Evolutionary conservation across 92 coral and sea anemone species (phyloP), one percentile per base, ranked within the genome.

Genomic region (Siderastrea siderea): DNA sequence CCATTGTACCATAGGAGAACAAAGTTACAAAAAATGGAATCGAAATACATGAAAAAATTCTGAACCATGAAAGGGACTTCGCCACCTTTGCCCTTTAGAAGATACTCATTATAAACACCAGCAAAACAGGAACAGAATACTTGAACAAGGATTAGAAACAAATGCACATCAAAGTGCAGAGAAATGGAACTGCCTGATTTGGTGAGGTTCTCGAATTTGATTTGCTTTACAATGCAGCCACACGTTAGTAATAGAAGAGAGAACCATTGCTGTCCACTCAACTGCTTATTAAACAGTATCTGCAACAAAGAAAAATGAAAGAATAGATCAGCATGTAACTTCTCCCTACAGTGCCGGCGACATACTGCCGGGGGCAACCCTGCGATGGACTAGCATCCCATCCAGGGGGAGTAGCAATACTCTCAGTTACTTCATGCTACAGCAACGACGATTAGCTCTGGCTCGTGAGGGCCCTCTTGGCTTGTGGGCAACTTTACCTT

Each of bases 61-160:
- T 97, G 99, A 45, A 94, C 82, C 95, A 97, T 93, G 77, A 97
- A 94, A 2, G 99, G 96, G 1, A 93, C 98, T 12, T 95, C 98
- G 2, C 98, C 98, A 55, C 98, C 91, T 54, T 90, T 93, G 52
- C 99, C 99, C 81, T 97, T 97, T 57, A 97, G 82, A 14, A 97
- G 97, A 88, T 97, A 97, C 86, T 97, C 99, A 82, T 97, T 97
- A 87, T 97, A 97, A 59, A 97, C 99, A 66, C 99, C 99, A 50
- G 99, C 99, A 92, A 97, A 93, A 73, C 99, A 97, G 45, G 99
- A 97, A 61, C 99, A 95, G 84, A 97, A 94, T 46, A 97, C 98
- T 86, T 97, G 99, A 47, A 97, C 97, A 14, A 97, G 94, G 71
- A 97, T 95, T 3, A 97, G 84, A 71, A 94, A 65, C n/a, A 97